Percentiles rank a stretch among this genome's conserved stretches.
Evolutionary conservation across 2,888 invertebrate species (phyloP).

Genomic region (Masnerella sp.): DNA sequence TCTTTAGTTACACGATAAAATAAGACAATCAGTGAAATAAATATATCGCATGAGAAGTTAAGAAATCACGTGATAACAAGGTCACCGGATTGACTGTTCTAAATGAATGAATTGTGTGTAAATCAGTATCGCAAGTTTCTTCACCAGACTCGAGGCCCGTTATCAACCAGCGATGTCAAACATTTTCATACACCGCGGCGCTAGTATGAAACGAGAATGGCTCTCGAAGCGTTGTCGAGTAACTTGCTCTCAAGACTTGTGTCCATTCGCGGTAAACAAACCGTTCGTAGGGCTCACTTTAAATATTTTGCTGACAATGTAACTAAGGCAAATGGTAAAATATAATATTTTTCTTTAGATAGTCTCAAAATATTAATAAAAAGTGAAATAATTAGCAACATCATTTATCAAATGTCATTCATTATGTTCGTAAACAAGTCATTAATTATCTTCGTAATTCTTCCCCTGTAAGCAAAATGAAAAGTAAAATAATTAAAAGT

Average conservation of each 20-base stretch:
- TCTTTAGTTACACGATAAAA: too few relatives aligned
- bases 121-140: constrained; percentile 61
- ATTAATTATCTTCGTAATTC: too few relatives aligned
- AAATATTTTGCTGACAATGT: constrained; percentile 68
- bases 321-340: constrained; percentile 56
- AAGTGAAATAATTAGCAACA: too few relatives aligned
- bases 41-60: constrained; percentile 1
- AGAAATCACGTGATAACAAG: constrained; percentile 50
- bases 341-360: too few relatives aligned
- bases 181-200: constrained; percentile 60
- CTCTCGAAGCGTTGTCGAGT: constrained; percentile 53
- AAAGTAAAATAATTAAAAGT: too few relatives aligned
- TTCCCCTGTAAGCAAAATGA: too few relatives aligned
- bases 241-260: constrained; percentile 39
- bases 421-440: too few relatives aligned
- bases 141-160: constrained; percentile 63
- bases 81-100: constrained; percentile 41
- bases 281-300: constrained; percentile 69
- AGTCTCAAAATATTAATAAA: too few relatives aligned
- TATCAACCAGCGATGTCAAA: constrained; percentile 58
- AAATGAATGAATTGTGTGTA: constrained; percentile 68
- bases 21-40: too few relatives aligned
- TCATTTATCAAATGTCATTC: too few relatives aligned
- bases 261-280: constrained; percentile 51
- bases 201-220: constrained; percentile 64